Conservation (phyloP, 1,140 invertebrate genomes). For the Ditylenchus dipsaci region DNA sequence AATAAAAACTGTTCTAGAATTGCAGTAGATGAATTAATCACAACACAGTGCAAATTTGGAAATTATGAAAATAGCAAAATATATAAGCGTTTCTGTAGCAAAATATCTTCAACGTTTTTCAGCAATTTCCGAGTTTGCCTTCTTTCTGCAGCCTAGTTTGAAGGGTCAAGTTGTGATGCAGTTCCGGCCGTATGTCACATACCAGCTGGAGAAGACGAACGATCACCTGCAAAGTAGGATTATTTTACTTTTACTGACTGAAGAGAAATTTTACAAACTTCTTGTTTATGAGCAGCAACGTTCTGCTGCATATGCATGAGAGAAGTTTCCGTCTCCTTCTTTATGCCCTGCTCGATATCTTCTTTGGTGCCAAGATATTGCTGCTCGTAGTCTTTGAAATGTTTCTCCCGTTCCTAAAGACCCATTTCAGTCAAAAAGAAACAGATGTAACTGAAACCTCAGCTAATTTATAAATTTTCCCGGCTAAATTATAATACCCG, state of each 20-base stretch:
- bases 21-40: too few relatives aligned
- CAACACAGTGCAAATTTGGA: too few relatives aligned
- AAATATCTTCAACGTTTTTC: too few relatives aligned
- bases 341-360: slow-evolving; percentile 53
- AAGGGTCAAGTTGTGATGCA: slow-evolving; percentile 72
- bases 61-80: too few relatives aligned
- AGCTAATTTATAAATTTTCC: too few relatives aligned
- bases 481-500: too few relatives aligned
- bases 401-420: slow-evolving; percentile 54
- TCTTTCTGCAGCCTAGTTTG: slow-evolving; percentile 47
- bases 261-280: too few relatives aligned
- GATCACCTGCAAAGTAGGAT: slow-evolving; percentile 68
- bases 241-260: too few relatives aligned
- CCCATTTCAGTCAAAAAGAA: not conserved
- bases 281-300: slow-evolving; percentile 53
- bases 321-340: slow-evolving; percentile 45
- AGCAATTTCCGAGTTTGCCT: not conserved
- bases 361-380: slow-evolving; percentile 57
- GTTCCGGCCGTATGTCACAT: slow-evolving; percentile 80
- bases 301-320: slow-evolving; percentile 48
- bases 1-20: too few relatives aligned
- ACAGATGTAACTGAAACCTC: not conserved
- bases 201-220: slow-evolving; percentile 75
- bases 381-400: slow-evolving; percentile 56
- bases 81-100: too few relatives aligned